Evolutionary conservation across 2,113 vertebrate species (phyloP).

Genomic region (Anhinga rufa): DNA sequence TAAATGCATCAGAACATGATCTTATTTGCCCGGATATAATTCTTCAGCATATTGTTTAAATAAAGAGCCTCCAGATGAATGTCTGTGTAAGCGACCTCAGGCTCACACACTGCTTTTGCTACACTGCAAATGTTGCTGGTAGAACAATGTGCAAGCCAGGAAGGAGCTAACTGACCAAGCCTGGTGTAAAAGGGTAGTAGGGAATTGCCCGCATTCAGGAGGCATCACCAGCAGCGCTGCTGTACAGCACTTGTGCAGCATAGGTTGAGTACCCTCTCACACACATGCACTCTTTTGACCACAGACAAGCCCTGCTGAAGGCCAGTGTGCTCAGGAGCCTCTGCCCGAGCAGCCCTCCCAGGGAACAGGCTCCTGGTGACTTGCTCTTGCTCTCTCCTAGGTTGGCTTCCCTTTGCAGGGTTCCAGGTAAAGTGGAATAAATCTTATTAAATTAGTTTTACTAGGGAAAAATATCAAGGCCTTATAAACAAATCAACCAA

Average conservation of each 20-base stretch:
- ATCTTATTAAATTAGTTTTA: not conserved
- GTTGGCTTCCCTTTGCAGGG: not conserved
- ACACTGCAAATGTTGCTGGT: not conserved
- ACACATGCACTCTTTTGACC: rapidly evolving
- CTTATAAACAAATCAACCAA: conserved; percentile 23
- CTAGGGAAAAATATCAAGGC: not conserved
- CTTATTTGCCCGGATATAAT: not conserved
- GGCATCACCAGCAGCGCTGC: not conserved
- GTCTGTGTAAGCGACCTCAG: not conserved
- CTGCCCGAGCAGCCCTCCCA: not conserved
- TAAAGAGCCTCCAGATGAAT: not conserved
- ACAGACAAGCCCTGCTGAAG: not conserved
- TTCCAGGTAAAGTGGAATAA: not conserved
- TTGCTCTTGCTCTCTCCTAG: not conserved
- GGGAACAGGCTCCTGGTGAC: not conserved
- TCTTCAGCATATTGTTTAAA: not conserved
- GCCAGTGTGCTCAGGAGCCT: not conserved
- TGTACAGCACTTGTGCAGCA: not conserved
- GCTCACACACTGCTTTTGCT: not conserved
- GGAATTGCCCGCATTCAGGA: not conserved
- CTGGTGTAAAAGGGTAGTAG: not conserved
- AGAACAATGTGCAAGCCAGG: not conserved
- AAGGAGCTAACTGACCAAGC: not conserved
- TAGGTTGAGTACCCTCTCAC: not conserved
- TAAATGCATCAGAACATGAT: not conserved